phyloP scores from a whole-genome alignment of 1,140 invertebrate species.

The Drosophila teissieri region DNA sequence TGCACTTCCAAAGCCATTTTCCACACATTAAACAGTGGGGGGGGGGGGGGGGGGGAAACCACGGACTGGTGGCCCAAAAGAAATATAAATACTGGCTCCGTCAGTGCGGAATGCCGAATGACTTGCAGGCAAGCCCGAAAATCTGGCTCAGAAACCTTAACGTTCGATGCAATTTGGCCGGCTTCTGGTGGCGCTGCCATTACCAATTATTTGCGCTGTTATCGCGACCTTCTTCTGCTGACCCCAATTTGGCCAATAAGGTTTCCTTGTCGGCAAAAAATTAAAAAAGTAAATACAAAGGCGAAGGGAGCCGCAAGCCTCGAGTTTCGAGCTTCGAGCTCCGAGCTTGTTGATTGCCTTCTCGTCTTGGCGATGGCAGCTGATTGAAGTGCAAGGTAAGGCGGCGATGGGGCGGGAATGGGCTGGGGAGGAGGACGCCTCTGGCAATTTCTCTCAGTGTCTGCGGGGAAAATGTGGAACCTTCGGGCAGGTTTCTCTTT shows the following conservation, averaged over 20 bases:
- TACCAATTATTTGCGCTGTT: conserved; percentile 77
- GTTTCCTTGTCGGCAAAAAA: conserved; percentile 29
- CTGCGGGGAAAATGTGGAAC: neutral
- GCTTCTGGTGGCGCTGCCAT: conserved; percentile 54
- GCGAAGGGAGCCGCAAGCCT: conserved; percentile 27
- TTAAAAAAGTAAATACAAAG: conserved; percentile 16
- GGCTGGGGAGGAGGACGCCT: conserved; percentile 2
- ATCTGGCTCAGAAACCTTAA: conserved; percentile 51
- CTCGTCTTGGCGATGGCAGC: conserved; percentile 40
- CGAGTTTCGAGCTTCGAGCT: conserved; percentile 45
- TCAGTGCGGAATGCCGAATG: neutral
- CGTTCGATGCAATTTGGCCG: conserved; percentile 70
- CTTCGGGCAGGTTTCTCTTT: conserved; percentile 52
- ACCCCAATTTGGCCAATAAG: conserved; percentile 78
- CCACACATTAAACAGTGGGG: conserved; percentile 3
- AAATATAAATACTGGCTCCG: neutral
- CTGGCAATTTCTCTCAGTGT: conserved; percentile 55
- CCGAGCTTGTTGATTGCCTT: conserved; percentile 60
- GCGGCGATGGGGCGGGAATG: neutral
- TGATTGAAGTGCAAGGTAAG: conserved; percentile 73
- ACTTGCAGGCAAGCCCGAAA: conserved; percentile 40
- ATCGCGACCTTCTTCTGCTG: conserved; percentile 78
- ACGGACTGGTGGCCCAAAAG: neutral
- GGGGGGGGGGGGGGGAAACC: neutral
- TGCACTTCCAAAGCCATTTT: neutral